Conservation (phyloP, 1,140 invertebrate genomes). For the Thaumatotibia leucotreta region DNA sequence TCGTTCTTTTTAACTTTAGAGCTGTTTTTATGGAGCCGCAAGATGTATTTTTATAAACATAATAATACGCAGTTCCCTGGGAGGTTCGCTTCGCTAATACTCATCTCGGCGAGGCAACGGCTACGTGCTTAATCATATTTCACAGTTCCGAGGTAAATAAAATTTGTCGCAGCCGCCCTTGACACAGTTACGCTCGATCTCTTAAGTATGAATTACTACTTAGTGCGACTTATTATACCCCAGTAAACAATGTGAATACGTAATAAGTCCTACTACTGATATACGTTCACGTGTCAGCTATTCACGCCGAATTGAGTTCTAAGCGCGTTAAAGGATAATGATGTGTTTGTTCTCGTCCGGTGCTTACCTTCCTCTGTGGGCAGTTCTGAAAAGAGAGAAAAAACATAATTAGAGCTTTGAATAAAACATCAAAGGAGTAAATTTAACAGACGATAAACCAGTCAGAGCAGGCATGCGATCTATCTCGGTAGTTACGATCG, state of each 20-base stretch:
- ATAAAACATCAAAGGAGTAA: conserved; percentile 74
- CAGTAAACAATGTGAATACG: background rate
- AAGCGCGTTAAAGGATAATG: background rate
- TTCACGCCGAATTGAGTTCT: background rate
- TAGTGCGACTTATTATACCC: background rate
- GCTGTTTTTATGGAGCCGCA: too few species aligned
- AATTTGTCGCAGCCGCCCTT: conserved; percentile 16
- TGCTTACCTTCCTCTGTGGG: conserved; percentile 81
- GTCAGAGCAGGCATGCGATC: conserved; percentile 69
- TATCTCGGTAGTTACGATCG: conserved; percentile 65
- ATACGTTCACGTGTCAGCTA: background rate
- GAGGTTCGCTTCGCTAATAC: background rate
- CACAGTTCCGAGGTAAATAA: background rate
- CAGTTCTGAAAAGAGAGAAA: conserved; percentile 80
- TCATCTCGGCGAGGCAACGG: background rate
- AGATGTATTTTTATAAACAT: background rate
- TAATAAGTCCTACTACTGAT: background rate
- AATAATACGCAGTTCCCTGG: background rate
- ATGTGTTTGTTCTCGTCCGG: background rate
- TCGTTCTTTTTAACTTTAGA: background rate
- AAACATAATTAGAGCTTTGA: conserved; percentile 70
- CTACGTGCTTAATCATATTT: conserved; percentile 5
- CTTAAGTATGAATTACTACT: conserved; percentile 7
- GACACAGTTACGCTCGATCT: conserved; percentile 15
- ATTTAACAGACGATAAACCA: conserved; percentile 69